These are phyloP conservation scores for Eueremaeus valkanovi DNA, from an alignment of 2,888 invertebrate species.

Conservation along the genomic window DNA sequence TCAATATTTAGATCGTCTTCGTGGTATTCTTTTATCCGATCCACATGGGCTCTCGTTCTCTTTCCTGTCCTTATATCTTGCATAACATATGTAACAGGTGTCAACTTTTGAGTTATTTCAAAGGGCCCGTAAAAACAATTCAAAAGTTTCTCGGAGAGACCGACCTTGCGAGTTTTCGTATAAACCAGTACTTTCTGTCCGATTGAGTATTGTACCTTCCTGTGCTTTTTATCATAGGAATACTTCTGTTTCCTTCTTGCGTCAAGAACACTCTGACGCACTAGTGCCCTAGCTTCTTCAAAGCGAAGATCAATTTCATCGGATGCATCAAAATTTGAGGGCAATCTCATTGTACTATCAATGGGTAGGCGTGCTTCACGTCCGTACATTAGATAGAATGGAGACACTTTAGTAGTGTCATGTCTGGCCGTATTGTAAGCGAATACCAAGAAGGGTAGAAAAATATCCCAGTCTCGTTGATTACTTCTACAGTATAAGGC, in stretches of 20 bases:
- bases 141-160: neutral
- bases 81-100: neutral
- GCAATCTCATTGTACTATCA: neutral
- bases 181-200: neutral
- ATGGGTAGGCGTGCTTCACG: neutral
- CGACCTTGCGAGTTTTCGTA: neutral
- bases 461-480: slow-evolving; percentile 44
- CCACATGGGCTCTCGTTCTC: neutral
- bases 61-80: neutral
- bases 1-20: neutral
- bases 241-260: neutral
- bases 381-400: neutral
- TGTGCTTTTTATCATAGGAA: neutral
- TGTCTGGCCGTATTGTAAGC: slow-evolving; percentile 43
- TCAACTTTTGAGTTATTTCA: neutral
- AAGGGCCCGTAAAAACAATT: neutral
- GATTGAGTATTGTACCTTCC: too few relatives aligned
- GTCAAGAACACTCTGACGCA: neutral
- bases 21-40: neutral
- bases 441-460: slow-evolving; percentile 41
- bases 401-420: neutral
- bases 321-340: neutral
- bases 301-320: neutral
- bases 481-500: slow-evolving; percentile 39
- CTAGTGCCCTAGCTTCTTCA: neutral